These are phyloP conservation scores for Rhopalosiphum nymphaeae DNA, from an alignment of 2,888 invertebrate species.

Conservation along the genomic window DNA sequence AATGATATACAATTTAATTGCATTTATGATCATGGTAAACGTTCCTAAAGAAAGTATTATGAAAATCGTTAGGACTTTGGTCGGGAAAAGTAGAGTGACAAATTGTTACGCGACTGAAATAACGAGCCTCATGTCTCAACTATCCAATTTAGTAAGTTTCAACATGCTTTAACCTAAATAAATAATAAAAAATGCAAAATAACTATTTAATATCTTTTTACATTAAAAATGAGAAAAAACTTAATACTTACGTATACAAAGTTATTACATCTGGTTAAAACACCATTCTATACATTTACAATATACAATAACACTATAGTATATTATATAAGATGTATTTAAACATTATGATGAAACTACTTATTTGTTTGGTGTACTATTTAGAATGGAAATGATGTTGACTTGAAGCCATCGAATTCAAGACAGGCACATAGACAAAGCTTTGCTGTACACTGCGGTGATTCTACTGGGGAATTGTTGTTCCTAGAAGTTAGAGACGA, in stretches of 20 bases:
- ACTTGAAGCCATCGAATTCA: slow-evolving; percentile 94
- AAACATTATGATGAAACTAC: not conserved
- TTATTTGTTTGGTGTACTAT: not conserved
- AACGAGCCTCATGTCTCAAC: slow-evolving; percentile 94
- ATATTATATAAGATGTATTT: not conserved
- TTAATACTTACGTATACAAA: not conserved
- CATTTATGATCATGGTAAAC: slow-evolving; percentile 93
- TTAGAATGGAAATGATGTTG: slow-evolving; percentile 97
- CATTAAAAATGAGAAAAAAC: not conserved
- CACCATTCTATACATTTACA: not conserved
- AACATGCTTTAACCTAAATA: not conserved
- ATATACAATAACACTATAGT: not conserved
- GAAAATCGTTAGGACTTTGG: slow-evolving; percentile 88
- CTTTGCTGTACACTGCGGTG: slow-evolving; percentile 97
- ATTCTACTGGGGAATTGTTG: slow-evolving; percentile 88
- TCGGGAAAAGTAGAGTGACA: slow-evolving; percentile 99
- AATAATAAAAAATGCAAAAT: too few relatives aligned
- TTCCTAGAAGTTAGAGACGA: slow-evolving; percentile 98
- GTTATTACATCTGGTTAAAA: not conserved
- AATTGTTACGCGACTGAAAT: slow-evolving; percentile 97
- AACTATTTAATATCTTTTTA: not conserved
- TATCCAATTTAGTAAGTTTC: slow-evolving; percentile 87
- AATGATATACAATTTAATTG: slow-evolving; percentile 95
- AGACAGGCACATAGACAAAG: slow-evolving; percentile 95
- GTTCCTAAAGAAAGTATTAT: slow-evolving; percentile 87